Conservation (phyloP, 2,113 vertebrate genomes). For the Trematomus loennbergii region DNA sequence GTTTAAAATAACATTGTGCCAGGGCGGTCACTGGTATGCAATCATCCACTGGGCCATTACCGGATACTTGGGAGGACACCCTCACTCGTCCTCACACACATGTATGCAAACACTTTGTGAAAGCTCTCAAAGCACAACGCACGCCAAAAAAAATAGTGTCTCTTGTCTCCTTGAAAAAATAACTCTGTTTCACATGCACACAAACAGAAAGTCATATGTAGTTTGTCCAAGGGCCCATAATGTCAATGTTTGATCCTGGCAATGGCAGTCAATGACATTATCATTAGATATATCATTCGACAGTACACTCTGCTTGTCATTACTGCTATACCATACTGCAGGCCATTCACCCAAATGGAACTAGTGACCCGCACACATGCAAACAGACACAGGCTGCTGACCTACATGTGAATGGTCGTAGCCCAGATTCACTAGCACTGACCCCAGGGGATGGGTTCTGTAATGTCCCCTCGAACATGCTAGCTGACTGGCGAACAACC, state of each 20-base stretch:
- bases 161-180: constrained; percentile 49
- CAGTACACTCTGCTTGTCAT: constrained; percentile 49
- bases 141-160: constrained; percentile 40
- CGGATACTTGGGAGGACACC: constrained; percentile 37
- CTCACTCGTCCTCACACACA: background rate
- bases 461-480: constrained; percentile 60
- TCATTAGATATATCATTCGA: constrained; percentile 60
- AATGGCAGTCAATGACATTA: constrained; percentile 54
- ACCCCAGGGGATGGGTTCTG: constrained; percentile 72
- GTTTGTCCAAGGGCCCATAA: background rate
- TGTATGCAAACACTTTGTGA: background rate
- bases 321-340: constrained; percentile 51
- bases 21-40: background rate
- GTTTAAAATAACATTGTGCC: constrained; percentile 26
- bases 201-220: constrained; percentile 19
- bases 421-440: constrained; percentile 74
- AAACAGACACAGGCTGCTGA: constrained; percentile 73
- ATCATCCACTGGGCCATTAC: constrained; percentile 17
- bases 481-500: constrained; percentile 47
- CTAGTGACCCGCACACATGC: constrained; percentile 47
- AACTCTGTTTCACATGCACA: background rate
- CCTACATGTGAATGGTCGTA: constrained; percentile 82
- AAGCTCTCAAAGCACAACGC: constrained; percentile 2
- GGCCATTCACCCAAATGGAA: constrained; percentile 66
- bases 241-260: constrained; percentile 49